Conservation (phyloP, 92 coral and sea anemone species). For the Palythoa caribaeorum region DNA sequence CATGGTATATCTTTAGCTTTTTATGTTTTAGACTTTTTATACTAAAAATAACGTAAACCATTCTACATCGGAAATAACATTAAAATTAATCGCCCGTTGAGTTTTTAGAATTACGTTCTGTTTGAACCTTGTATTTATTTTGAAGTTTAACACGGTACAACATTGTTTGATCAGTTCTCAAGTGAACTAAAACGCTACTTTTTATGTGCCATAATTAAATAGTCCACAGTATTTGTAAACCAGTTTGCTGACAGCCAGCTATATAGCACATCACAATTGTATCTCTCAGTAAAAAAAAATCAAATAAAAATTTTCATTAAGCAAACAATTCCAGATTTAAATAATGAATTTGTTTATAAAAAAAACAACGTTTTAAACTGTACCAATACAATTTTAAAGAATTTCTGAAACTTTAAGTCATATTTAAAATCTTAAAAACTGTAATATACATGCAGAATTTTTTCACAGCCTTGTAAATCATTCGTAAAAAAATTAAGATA, state of each 20-base stretch:
- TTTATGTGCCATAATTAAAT: background rate
- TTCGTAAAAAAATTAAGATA: no score
- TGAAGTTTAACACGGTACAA: background rate
- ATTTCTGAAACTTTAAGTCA: no score
- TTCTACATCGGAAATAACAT: constrained; percentile 1
- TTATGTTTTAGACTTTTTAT: background rate
- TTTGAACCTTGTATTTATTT: background rate
- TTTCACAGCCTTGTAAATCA: no score
- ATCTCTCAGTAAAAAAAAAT: no score
- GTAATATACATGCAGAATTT: no score
- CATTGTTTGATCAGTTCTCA: background rate
- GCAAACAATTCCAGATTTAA: no score
- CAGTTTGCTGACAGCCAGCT: background rate
- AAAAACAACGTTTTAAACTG: no score
- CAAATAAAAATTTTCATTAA: background rate
- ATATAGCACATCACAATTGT: background rate
- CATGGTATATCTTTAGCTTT: background rate
- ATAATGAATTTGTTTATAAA: no score
- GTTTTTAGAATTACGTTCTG: background rate
- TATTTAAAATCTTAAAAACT: no score
- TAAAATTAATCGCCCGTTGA: constrained; percentile 14
- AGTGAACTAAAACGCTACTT: background rate
- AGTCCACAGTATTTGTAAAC: background rate
- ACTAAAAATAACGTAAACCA: background rate
- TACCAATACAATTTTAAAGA: no score